Evolutionary conservation across 2,113 vertebrate genomes (phyloP).

Genomic region (Cyprinodon variegatus): DNA sequence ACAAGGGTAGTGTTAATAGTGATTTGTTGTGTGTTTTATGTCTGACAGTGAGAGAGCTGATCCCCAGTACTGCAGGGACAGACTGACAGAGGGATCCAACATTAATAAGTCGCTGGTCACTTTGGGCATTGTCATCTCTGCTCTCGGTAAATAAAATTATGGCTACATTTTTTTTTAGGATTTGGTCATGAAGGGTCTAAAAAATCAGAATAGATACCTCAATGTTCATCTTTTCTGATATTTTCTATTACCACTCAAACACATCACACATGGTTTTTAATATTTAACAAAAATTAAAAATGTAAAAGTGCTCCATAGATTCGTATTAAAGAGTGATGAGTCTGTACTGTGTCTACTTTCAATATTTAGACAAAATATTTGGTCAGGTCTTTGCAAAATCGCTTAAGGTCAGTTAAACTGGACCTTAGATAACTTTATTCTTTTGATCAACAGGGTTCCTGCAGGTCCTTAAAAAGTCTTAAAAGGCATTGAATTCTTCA

Average conservation of each 20-base stretch:
- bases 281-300: neutral
- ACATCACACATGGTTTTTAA: neutral
- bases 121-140: conserved; percentile 95
- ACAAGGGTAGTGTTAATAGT: neutral
- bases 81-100: conserved; percentile 95
- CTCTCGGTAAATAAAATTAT: conserved; percentile 83
- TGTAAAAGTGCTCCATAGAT: neutral
- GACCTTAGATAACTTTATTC: no score
- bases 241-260: no score
- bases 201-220: neutral
- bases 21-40: conserved; percentile 24
- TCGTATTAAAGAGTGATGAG: no score
- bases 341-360: no score
- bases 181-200: neutral
- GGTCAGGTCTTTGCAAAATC: no score
- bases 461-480: no score
- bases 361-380: no score
- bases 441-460: no score
- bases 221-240: no score
- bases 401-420: no score
- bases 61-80: conserved; percentile 92
- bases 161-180: neutral
- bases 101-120: conserved; percentile 99
- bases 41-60: conserved; percentile 91
- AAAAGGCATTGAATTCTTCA: no score